Base-by-base conservation (phyloP, 2,797 vertebrate species). In the Enteromius radiatus region DNA sequence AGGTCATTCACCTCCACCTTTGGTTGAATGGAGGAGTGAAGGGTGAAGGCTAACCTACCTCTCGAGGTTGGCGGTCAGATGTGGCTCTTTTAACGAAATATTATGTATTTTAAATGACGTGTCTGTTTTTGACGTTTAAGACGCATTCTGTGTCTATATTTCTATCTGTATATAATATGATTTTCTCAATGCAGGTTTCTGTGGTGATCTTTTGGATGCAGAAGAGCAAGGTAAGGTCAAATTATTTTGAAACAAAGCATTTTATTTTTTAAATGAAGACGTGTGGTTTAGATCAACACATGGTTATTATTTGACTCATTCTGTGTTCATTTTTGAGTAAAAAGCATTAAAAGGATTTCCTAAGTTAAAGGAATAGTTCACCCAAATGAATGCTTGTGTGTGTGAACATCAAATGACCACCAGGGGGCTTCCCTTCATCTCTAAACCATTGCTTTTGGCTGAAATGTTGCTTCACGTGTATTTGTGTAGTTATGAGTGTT, bases 181-280 rank as follows among this genome's bases (percentile, higher is more conserved):
- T n/a, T 33, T 23, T 61, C 4, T 54, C 4, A 12, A 19, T 43
- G 23, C 64, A 87, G 86, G 76, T 76, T 73, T 71, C 33, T 67
- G 11, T 71, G 76, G 23, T 19, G 84, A 76, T 45, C 41, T 59
- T 33, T 8, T 76, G 49, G 76, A 82, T 17, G 28, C 15, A 28
- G 82, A 84, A 1, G 70, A 82, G 15, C 79, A 67, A 6, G 79
- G 86, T 87, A 63, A 76, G 84, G 81, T 19, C 0, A 3, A 5
- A 56, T 56, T 68, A 4, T 56, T n/a, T n/a, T n/a, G n/a, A n/a
- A 28, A 43, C 1, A 0, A 10, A 41, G 7, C 2, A 1, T 54
- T 54, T 23, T 4, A 8, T 23, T 11, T 11, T 23, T 41, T 8
- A 49, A 31, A 38, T 15, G 3, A 5, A 10, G 7, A 43, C 61